These are phyloP conservation scores for Matsumurasca onukii DNA, from an alignment of 1,140 invertebrate species.

Conservation along the genomic window DNA sequence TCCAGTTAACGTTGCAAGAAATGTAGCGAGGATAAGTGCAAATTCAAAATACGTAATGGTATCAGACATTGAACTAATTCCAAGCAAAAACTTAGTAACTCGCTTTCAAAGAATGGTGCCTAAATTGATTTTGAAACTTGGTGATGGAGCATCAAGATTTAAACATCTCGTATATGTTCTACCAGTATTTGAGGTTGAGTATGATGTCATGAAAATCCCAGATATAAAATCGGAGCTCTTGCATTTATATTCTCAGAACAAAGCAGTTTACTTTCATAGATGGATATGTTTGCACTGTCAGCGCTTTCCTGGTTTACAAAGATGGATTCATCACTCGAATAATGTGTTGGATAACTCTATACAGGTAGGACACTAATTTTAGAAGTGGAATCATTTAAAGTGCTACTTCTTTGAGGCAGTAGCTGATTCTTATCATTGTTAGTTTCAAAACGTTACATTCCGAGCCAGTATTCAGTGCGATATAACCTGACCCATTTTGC, in stretches of 20 bases:
- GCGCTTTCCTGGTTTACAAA: constrained; percentile 70
- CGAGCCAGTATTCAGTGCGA: no score
- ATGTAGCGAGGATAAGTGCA: constrained; percentile 62
- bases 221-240: constrained; percentile 57
- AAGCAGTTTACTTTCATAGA: constrained; percentile 56
- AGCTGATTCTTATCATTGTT: no score
- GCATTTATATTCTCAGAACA: constrained; percentile 47
- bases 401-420: no score
- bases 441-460: no score
- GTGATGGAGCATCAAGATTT: constrained; percentile 17
- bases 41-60: constrained; percentile 68
- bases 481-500: no score
- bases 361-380: constrained; percentile 41
- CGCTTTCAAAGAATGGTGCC: constrained; percentile 62
- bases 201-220: constrained; percentile 56
- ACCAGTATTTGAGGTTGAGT: constrained; percentile 73
- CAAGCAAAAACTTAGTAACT: constrained; percentile 61
- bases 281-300: constrained; percentile 73
- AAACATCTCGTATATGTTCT: constrained; percentile 60
- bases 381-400: neutral
- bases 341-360: constrained; percentile 44
- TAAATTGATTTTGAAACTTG: constrained; percentile 38
- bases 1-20: constrained; percentile 75
- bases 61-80: constrained; percentile 73
- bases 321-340: constrained; percentile 56